phyloP scores from a whole-genome alignment of 2,888 invertebrate genomes.

The Diadegma fenestrale region DNA sequence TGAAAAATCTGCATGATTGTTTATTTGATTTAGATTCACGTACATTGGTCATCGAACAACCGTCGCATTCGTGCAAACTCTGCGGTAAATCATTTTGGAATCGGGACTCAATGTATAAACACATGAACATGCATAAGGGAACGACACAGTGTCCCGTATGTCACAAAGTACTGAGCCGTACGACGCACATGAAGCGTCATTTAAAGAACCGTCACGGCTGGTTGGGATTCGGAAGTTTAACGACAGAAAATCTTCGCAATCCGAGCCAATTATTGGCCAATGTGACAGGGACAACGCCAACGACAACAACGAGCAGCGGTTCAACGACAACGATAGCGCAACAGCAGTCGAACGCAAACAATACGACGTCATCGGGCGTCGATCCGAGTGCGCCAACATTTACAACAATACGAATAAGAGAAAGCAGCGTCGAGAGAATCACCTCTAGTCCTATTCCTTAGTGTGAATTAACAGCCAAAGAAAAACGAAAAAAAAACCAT shows the following conservation, averaged over 20 bases:
- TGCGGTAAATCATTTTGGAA: conserved; percentile 86
- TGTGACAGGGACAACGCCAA: conserved; percentile 35
- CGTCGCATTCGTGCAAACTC: conserved; percentile 84
- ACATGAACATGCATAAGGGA: conserved; percentile 86
- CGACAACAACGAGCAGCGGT: conserved; percentile 66
- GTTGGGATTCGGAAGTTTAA: conserved; percentile 78
- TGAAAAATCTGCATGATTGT: conserved; percentile 66
- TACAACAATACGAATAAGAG: conserved; percentile 84
- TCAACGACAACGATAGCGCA: conserved; percentile 43
- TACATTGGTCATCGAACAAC: conserved; percentile 85
- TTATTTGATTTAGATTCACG: conserved; percentile 84
- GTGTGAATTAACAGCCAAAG: conserved; percentile 73
- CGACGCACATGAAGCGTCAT: conserved; percentile 84
- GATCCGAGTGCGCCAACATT: conserved; percentile 78
- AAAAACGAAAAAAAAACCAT: conserved; percentile 42
- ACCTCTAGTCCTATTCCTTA: conserved; percentile 85
- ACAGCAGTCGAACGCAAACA: conserved; percentile 62
- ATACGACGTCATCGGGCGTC: conserved; percentile 70
- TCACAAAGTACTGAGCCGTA: conserved; percentile 85
- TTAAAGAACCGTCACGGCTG: conserved; percentile 84
- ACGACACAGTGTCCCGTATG: conserved; percentile 85
- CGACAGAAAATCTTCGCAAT: conserved; percentile 71
- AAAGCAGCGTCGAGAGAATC: conserved; percentile 84
- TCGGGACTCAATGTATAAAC: conserved; percentile 86
- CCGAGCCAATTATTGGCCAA: conserved; percentile 61